A percentile compares a stretch with the other conserved stretches of the same genome.
Conservation (phyloP, 2,888 invertebrate species). For the Sminthurides aquaticus region DNA sequence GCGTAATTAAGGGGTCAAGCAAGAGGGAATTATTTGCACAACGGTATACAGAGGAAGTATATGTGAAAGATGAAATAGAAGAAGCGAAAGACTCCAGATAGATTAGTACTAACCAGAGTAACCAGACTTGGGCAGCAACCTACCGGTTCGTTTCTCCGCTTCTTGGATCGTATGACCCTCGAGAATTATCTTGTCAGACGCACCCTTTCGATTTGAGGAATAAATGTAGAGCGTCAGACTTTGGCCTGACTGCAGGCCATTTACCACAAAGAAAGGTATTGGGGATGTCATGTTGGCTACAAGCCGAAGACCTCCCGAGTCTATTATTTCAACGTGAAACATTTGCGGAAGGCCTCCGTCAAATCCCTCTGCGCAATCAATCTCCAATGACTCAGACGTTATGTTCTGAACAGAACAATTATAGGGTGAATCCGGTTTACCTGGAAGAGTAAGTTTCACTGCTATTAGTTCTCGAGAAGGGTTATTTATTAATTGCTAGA, state of each 20-base stretch:
- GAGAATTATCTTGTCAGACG: slow-evolving; percentile 61
- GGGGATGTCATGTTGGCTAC: slow-evolving; percentile 63
- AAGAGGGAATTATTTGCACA: no score
- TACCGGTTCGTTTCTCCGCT: slow-evolving; percentile 70
- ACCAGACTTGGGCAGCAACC: not conserved
- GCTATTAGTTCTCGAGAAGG: no score
- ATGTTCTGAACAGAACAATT: slow-evolving; percentile 70
- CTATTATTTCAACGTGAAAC: slow-evolving; percentile 66
- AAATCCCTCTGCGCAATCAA: slow-evolving; percentile 64
- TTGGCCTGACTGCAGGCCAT: slow-evolving; percentile 69
- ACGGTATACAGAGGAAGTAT: no score
- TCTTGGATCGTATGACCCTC: slow-evolving; percentile 68
- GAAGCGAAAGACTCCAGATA: not conserved
- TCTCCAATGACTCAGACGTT: slow-evolving; percentile 67
- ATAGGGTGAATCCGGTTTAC: slow-evolving; percentile 67
- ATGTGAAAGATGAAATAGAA: no score
- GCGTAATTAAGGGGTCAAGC: no score
- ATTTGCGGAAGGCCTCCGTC: slow-evolving; percentile 68
- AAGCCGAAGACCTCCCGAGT: slow-evolving; percentile 57
- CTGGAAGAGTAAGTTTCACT: slow-evolving; percentile 48
- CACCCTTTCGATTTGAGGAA: slow-evolving; percentile 73
- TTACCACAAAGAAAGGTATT: slow-evolving; percentile 66
- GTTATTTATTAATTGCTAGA: no score
- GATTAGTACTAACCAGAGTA: not conserved
- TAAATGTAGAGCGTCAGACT: slow-evolving; percentile 70